phyloP scores from a whole-genome alignment of 2,888 invertebrate genomes.

The Troides oblongomaculatus region DNA sequence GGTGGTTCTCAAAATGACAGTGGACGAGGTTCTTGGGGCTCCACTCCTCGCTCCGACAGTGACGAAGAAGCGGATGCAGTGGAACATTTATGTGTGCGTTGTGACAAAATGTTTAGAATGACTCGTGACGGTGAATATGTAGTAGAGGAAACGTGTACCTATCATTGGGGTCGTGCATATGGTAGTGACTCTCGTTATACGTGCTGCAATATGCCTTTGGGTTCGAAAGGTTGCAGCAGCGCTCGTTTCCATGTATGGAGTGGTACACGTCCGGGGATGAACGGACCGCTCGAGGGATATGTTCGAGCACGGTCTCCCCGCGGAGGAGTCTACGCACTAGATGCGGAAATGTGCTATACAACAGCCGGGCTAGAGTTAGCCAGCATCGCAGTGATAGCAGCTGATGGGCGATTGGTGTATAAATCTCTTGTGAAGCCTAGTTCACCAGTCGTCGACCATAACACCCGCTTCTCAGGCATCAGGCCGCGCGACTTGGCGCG shows the following conservation, averaged over 20 bases:
- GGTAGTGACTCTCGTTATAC: conserved; percentile 73
- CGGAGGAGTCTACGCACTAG: conserved; percentile 88
- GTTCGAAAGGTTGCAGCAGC: conserved; percentile 82
- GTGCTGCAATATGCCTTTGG: conserved; percentile 81
- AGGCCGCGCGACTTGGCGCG: conserved; percentile 79
- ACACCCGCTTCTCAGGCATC: conserved; percentile 97
- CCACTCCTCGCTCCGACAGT: conserved; percentile 78
- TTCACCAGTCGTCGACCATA: conserved; percentile 92
- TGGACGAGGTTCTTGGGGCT: conserved; percentile 77
- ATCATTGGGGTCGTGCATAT: conserved; percentile 94
- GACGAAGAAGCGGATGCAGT: conserved; percentile 79
- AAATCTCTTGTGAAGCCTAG: conserved; percentile 92
- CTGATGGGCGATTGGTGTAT: conserved; percentile 87
- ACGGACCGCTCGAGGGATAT: conserved; percentile 86
- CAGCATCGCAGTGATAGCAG: conserved; percentile 90
- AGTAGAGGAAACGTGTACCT: conserved; percentile 86
- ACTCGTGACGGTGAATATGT: conserved; percentile 86
- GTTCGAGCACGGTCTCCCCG: conserved; percentile 79
- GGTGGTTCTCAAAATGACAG: conserved; percentile 74
- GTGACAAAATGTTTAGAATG: conserved; percentile 85
- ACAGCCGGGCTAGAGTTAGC: conserved; percentile 91
- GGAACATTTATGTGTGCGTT: conserved; percentile 85
- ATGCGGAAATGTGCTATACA: conserved; percentile 99
- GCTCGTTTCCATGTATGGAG: conserved; percentile 88
- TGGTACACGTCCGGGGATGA: conserved; percentile 84